These are phyloP conservation scores for Ctena decussata DNA, from an alignment of 2,888 invertebrate species.

Conservation along the genomic window DNA sequence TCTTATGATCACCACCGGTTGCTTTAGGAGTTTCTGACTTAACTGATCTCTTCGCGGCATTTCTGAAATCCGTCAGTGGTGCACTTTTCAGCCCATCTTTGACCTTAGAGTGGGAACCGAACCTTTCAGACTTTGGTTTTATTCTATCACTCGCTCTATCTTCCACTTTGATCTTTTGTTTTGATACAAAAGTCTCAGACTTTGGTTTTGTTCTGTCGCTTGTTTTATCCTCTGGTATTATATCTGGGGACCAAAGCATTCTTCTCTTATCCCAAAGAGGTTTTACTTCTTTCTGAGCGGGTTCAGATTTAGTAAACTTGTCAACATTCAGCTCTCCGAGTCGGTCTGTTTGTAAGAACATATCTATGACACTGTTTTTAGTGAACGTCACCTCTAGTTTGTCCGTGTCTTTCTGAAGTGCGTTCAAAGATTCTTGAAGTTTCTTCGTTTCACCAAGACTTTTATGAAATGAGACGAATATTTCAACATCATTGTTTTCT, in stretches of 20 bases:
- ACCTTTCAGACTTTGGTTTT: not conserved
- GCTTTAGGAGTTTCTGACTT: not conserved
- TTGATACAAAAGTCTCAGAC: not conserved
- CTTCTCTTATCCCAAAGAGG: not conserved
- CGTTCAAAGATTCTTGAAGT: not conserved
- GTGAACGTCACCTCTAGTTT: not conserved
- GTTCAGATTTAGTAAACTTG: not conserved
- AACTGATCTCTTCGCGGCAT: not conserved
- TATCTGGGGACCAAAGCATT: not conserved
- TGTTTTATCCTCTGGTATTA: not conserved
- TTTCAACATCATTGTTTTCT: not conserved
- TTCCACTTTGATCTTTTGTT: not conserved
- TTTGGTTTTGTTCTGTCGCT: not conserved
- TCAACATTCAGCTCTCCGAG: not conserved
- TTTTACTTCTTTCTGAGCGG: not conserved
- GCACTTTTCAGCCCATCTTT: not conserved
- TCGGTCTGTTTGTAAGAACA: not conserved
- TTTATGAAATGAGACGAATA: not conserved
- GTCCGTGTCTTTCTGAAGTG: not conserved
- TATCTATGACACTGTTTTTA: not conserved
- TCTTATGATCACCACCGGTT: not conserved
- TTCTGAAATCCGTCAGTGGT: not conserved
- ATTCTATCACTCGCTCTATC: not conserved
- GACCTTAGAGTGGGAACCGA: not conserved
- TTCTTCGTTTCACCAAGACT: not conserved